A percentile compares a stretch with the other conserved stretches of the same genome.
Conservation (phyloP, 2,797 vertebrate genomes). For the Nasua narica region DNA sequence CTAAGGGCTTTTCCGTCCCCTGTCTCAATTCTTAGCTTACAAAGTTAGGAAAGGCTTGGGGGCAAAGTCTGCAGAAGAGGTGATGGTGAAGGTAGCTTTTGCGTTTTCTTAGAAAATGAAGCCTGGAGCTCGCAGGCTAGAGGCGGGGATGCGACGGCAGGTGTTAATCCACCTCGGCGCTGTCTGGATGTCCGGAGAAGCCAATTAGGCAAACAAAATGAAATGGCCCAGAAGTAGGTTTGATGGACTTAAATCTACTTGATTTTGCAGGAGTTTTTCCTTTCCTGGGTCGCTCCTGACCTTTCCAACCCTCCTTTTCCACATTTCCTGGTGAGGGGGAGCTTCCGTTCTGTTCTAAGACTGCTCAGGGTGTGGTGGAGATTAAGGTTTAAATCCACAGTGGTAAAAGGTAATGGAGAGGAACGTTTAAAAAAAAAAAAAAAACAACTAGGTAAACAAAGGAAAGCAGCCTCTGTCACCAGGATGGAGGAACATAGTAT, state of each 20-base stretch:
- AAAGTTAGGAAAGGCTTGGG: neutral
- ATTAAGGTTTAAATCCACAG: neutral
- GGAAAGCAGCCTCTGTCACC: neutral
- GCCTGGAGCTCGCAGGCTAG: neutral
- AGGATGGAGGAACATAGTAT: neutral
- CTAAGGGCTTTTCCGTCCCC: neutral
- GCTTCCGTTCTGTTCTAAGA: neutral
- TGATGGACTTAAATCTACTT: neutral
- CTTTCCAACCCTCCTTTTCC: neutral
- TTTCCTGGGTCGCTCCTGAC: neutral
- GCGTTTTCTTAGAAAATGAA: neutral
- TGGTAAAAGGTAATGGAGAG: neutral
- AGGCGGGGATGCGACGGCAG: neutral
- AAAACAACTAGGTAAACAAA: neutral
- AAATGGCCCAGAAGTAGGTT: neutral
- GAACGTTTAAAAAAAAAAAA: neutral
- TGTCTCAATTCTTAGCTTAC: neutral
- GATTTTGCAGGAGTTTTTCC: neutral
- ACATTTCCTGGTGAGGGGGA: neutral
- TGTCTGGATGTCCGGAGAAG: neutral
- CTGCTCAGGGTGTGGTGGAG: neutral
- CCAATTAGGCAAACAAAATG: neutral
- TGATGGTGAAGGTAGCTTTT: neutral
- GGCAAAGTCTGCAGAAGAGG: neutral
- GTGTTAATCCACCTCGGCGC: neutral